Percentiles rank a stretch among this genome's conserved stretches.
Conservation (phyloP, 37 sponge, comb jelly and placozoan genomes). For the Mnemiopsis leidyi region DNA sequence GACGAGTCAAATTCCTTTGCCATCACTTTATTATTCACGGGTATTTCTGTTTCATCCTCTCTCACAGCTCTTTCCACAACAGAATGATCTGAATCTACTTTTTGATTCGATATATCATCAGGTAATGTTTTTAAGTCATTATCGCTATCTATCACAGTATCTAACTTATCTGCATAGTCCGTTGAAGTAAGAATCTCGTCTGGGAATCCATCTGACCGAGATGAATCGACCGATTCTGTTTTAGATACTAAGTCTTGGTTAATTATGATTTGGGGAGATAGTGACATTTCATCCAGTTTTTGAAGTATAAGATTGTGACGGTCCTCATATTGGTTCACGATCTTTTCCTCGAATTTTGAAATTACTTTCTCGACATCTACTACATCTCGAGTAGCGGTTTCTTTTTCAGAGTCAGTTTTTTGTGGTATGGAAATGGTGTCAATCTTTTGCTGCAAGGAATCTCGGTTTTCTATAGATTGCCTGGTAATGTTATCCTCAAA, state of each 20-base stretch:
- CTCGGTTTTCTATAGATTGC: not conserved
- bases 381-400: not conserved
- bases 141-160: too few species aligned
- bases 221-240: not conserved
- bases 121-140: too few species aligned
- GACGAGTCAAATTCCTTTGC: not conserved
- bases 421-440: not conserved
- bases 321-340: not conserved
- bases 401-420: not conserved
- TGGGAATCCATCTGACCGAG: not conserved
- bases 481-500: not conserved
- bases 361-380: not conserved
- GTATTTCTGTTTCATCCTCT: too few species aligned
- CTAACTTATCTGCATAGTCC: too few species aligned
- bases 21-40: too few species aligned
- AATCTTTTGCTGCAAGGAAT: not conserved
- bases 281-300: not conserved
- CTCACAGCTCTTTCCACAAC: too few species aligned
- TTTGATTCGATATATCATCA: too few species aligned
- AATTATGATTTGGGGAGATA: not conserved
- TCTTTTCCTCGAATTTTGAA: not conserved
- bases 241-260: not conserved
- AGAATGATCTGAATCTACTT: too few species aligned
- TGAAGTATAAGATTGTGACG: not conserved
- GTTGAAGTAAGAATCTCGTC: not conserved